These are phyloP conservation scores for Myiopsitta monachus DNA, from an alignment of 2,113 vertebrate genomes.

Conservation along the genomic window DNA sequence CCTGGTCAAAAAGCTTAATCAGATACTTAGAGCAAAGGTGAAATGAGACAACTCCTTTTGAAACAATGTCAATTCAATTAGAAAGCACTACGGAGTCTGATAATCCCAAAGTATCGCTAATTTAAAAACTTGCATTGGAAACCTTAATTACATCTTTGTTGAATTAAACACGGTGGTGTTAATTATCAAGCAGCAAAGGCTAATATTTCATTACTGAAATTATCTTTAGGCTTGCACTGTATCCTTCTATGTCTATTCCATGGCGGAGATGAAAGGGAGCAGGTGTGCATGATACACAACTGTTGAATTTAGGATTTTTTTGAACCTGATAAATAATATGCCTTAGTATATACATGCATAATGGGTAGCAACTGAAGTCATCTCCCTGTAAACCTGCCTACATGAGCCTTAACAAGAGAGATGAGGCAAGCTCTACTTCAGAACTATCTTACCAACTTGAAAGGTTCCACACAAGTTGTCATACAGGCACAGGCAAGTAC, in stretches of 20 bases:
- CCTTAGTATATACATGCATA: background rate
- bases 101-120: background rate
- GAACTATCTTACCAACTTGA: background rate
- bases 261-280: background rate
- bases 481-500: background rate
- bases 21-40: background rate
- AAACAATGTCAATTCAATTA: conserved; percentile 12
- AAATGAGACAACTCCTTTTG: background rate
- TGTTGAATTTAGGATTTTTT: background rate
- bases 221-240: background rate
- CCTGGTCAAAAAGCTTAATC: background rate
- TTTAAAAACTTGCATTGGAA: conserved; percentile 23
- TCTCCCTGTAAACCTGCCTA: background rate
- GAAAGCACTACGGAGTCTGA: background rate
- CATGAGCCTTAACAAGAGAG: rapidly evolving
- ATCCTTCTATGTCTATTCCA: background rate
- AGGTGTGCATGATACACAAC: background rate
- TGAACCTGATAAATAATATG: background rate
- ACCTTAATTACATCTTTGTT: conserved; percentile 32
- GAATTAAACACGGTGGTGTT: background rate
- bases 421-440: background rate
- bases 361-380: rapidly evolving
- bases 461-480: background rate
- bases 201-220: background rate
- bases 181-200: background rate